These are phyloP conservation scores for Characodon lateralis DNA, from an alignment of 2,797 vertebrate species.

Conservation along the genomic window DNA sequence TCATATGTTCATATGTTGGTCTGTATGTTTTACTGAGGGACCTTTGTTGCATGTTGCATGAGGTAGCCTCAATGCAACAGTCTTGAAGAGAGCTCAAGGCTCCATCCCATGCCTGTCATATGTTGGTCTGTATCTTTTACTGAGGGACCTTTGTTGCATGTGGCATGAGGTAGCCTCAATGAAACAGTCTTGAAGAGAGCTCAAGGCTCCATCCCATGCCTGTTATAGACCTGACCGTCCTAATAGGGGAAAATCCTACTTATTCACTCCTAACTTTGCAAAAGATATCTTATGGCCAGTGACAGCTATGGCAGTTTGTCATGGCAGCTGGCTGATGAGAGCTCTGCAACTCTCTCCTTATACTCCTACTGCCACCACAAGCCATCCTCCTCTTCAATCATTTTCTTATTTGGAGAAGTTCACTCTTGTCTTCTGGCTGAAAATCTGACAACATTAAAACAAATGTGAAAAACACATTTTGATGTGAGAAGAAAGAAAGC, in stretches of 20 bases:
- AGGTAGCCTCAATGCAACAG: slow-evolving; percentile 39
- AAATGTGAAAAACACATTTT: slow-evolving; percentile 23
- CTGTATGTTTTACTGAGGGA: slow-evolving; percentile 52
- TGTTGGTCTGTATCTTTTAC: slow-evolving; percentile 51
- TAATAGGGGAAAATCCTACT: slow-evolving; percentile 37
- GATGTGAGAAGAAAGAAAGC: slow-evolving; percentile 12
- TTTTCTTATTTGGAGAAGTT: slow-evolving; percentile 33
- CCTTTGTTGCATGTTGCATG: slow-evolving; percentile 62
- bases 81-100: slow-evolving; percentile 48
- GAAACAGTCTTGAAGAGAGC: slow-evolving; percentile 39
- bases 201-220: slow-evolving; percentile 45
- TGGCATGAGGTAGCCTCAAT: slow-evolving; percentile 51
- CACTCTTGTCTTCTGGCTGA: slow-evolving; percentile 9
- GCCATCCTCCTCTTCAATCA: slow-evolving; percentile 29
- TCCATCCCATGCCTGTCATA: slow-evolving; percentile 45
- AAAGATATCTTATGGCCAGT: slow-evolving; percentile 65
- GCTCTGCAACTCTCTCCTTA: slow-evolving; percentile 26
- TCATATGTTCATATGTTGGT: slow-evolving; percentile 14
- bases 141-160: slow-evolving; percentile 60
- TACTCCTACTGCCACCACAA: slow-evolving; percentile 30
- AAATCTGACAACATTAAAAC: slow-evolving; percentile 52
- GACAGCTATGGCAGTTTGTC: slow-evolving; percentile 73
- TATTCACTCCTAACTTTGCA: slow-evolving; percentile 31
- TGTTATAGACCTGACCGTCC: slow-evolving; percentile 70
- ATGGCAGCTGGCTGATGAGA: slow-evolving; percentile 68